phyloP scores from a whole-genome alignment of 1,140 invertebrate genomes.

The Phymorhynchus buccinoides region DNA sequence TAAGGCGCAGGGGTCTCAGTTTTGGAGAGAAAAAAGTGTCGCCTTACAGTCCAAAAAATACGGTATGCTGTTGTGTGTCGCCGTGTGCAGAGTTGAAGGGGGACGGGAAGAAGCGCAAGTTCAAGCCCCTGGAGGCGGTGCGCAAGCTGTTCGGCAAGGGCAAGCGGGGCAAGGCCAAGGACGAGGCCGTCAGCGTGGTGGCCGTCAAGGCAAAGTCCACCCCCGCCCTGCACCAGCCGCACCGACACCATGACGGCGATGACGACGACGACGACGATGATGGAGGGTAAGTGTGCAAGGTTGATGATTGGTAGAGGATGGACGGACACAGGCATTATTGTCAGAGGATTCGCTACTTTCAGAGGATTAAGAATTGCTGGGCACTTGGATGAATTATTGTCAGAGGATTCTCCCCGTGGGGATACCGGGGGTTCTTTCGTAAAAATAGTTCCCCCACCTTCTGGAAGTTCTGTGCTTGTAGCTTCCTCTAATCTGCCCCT shows the following conservation, averaged over 20 bases:
- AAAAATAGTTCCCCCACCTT: no score
- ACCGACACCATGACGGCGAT: slow-evolving; percentile 45
- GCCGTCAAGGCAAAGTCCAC: slow-evolving; percentile 56
- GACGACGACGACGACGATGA: slow-evolving; percentile 3
- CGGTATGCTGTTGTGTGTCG: no score
- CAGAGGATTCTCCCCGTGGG: neutral
- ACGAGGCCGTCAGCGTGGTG: slow-evolving; percentile 42
- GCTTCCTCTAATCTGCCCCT: no score
- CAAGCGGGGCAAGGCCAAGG: slow-evolving; percentile 52
- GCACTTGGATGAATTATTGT: neutral
- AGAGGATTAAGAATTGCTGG: neutral
- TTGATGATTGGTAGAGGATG: neutral
- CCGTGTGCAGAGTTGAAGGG: slow-evolving; percentile 48
- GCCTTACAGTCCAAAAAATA: no score
- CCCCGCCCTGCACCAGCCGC: slow-evolving; percentile 53
- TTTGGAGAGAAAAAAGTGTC: no score
- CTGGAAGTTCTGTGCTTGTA: no score
- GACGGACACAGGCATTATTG: neutral
- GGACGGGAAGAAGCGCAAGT: slow-evolving; percentile 58
- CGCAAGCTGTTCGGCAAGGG: slow-evolving; percentile 55
- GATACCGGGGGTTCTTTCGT: neutral
- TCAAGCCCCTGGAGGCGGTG: slow-evolving; percentile 60
- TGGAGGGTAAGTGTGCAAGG: slow-evolving; percentile 4
- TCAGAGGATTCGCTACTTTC: neutral
- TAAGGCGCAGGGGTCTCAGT: no score